A percentile compares a stretch with the other conserved stretches of the same genome.
Conservation (phyloP, 2,888 invertebrate species). For the Cabera pusaria region DNA sequence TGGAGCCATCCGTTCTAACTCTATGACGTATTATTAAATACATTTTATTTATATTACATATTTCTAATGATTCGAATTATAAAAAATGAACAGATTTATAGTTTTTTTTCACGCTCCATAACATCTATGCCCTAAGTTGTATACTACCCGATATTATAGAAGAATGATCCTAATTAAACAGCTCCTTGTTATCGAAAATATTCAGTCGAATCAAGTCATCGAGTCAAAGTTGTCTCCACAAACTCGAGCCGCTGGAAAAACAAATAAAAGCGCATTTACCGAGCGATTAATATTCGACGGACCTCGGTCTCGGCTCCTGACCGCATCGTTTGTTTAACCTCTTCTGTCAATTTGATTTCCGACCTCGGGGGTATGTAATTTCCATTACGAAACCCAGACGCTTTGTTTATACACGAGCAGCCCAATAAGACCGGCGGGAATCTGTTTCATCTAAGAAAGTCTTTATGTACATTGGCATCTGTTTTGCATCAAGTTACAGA, state of each 20-base stretch:
- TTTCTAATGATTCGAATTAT: no score
- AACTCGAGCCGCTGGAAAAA: constrained; percentile 54
- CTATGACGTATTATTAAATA: no score
- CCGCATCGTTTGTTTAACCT: constrained; percentile 82
- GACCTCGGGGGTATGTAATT: constrained; percentile 80
- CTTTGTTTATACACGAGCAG: constrained; percentile 71
- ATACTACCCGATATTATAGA: no score
- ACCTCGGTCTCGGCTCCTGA: constrained; percentile 67
- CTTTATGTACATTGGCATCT: constrained; percentile 36
- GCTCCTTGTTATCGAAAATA: constrained; percentile 1
- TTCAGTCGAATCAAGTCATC: constrained; percentile 19
- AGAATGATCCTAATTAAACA: no score
- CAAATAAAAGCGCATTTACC: constrained; percentile 80
- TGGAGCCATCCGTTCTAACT: no score
- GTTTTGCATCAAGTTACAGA: constrained; percentile 29
- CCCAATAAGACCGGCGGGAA: constrained; percentile 58
- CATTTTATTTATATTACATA: no score
- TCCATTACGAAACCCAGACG: constrained; percentile 74
- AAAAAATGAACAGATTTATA: no score
- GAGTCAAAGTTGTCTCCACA: constrained; percentile 39
- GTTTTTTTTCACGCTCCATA: no score
- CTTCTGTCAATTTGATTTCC: constrained; percentile 83
- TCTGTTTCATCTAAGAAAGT: constrained; percentile 56
- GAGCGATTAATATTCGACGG: constrained; percentile 76
- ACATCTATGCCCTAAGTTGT: no score